These are phyloP conservation scores for Cyclopterus lumpus DNA, from an alignment of 2,797 vertebrate species.

Conservation along the genomic window DNA sequence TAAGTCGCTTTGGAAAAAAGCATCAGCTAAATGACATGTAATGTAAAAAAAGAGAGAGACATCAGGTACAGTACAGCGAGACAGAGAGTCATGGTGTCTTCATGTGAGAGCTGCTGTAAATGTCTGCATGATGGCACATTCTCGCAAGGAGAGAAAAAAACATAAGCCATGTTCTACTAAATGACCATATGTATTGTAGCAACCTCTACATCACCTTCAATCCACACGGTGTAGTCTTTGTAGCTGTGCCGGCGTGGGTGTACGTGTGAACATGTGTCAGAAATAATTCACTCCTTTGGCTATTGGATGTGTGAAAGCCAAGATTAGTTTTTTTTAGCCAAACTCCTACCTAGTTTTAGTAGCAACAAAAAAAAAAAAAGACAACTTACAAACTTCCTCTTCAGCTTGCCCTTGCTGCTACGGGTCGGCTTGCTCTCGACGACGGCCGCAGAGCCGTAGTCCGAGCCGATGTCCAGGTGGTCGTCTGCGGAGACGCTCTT, in stretches of 20 bases:
- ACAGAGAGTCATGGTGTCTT: neutral
- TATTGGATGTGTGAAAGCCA: neutral
- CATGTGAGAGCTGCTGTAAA: conserved; percentile 25
- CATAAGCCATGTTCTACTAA: neutral
- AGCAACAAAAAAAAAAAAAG: neutral
- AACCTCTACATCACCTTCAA: neutral
- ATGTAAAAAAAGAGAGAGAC: neutral
- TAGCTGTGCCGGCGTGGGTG: neutral
- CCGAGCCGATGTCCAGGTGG: conserved; percentile 84
- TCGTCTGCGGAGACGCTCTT: conserved; percentile 92
- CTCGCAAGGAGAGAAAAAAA: neutral
- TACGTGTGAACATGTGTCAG: neutral
- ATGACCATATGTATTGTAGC: neutral
- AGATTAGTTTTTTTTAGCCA: neutral
- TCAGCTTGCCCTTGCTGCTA: conserved; percentile 87
- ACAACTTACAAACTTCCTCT: conserved; percentile 92
- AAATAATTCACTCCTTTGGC: neutral
- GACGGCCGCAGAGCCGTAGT: conserved; percentile 65
- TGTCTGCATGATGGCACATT: neutral
- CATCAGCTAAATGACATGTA: too few relatives aligned
- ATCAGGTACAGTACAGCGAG: neutral
- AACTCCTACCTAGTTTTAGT: neutral
- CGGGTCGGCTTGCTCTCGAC: conserved; percentile 54
- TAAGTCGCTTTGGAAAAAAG: too few relatives aligned
- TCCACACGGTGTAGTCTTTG: neutral